phyloP scores from a whole-genome alignment of 2,113 vertebrate species.

The Riparia riparia region DNA sequence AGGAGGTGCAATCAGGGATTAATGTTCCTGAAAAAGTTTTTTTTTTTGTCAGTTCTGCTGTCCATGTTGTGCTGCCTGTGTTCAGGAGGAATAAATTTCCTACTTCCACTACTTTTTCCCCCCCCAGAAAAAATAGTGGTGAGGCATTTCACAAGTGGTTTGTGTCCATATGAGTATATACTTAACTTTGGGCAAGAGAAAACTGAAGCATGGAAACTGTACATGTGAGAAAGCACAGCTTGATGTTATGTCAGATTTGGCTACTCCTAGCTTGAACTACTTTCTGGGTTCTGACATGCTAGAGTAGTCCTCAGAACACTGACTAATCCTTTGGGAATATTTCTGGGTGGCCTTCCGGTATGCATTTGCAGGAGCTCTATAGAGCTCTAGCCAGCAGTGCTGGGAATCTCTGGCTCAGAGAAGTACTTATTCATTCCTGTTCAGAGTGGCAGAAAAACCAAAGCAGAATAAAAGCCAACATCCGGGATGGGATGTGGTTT shows the following conservation, averaged over 20 bases:
- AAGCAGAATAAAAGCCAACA: not conserved
- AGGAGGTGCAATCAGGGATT: not conserved
- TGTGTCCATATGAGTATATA: not conserved
- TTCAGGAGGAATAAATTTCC: not conserved
- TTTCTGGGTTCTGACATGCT: not conserved
- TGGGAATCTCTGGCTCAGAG: not conserved
- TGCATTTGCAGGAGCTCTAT: not conserved
- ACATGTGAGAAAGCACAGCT: not conserved
- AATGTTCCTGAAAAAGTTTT: not conserved
- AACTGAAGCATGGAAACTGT: not conserved
- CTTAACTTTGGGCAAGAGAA: not conserved
- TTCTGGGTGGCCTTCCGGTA: not conserved
- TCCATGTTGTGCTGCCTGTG: not conserved
- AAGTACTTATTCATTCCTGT: not conserved
- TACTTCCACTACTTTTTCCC: accelerated
- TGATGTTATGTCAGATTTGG: not conserved
- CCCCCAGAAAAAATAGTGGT: not conserved
- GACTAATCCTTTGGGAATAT: not conserved
- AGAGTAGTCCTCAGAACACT: not conserved
- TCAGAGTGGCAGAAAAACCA: not conserved
- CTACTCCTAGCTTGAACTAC: not conserved
- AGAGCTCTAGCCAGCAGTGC: not conserved
- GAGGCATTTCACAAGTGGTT: not conserved
- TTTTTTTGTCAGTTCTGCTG: not conserved
- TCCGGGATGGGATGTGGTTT: not conserved